These are phyloP conservation scores for Dasysyrphus albostriatus DNA, from an alignment of 2,888 invertebrate species.

Conservation along the genomic window DNA sequence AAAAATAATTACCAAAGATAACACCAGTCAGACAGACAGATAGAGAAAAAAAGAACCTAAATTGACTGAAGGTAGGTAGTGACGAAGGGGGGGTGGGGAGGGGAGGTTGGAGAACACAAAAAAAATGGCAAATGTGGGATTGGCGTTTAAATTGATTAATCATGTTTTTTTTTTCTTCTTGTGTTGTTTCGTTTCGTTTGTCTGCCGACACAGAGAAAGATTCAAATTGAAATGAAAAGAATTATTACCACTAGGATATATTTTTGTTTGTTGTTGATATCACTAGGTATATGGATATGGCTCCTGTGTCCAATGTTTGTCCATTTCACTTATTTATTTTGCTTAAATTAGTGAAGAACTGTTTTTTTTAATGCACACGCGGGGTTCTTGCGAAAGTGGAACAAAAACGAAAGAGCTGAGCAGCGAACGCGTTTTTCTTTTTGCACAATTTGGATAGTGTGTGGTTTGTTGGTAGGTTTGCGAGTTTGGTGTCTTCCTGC, in stretches of 20 bases:
- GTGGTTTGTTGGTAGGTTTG: conserved; percentile 8
- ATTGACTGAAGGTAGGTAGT: neutral
- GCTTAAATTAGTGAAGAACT: conserved; percentile 62
- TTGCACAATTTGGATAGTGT: conserved; percentile 2
- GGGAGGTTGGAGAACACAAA: neutral
- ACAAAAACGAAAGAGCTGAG: conserved; percentile 64
- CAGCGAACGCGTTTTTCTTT: conserved; percentile 50
- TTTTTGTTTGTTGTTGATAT: conserved; percentile 36
- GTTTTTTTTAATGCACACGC: conserved; percentile 15
- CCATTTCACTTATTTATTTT: conserved; percentile 68
- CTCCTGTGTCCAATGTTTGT: conserved; percentile 49
- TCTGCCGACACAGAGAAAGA: conserved; percentile 59
- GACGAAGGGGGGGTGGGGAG: too few species aligned
- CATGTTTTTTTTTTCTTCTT: conserved; percentile 56
- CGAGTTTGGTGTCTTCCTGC: conserved; percentile 26
- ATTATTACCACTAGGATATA: conserved; percentile 62
- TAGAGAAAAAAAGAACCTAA: neutral
- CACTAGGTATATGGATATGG: conserved; percentile 11
- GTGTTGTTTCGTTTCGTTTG: conserved; percentile 24
- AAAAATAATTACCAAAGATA: conserved; percentile 74
- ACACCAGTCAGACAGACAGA: conserved; percentile 41
- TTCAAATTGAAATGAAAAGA: conserved; percentile 73
- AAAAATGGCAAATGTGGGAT: conserved; percentile 61
- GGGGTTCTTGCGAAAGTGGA: conserved; percentile 55
- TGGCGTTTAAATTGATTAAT: conserved; percentile 76